These are phyloP conservation scores for Tangara arthus DNA, from an alignment of 2,797 vertebrate genomes.

Conservation along the genomic window DNA sequence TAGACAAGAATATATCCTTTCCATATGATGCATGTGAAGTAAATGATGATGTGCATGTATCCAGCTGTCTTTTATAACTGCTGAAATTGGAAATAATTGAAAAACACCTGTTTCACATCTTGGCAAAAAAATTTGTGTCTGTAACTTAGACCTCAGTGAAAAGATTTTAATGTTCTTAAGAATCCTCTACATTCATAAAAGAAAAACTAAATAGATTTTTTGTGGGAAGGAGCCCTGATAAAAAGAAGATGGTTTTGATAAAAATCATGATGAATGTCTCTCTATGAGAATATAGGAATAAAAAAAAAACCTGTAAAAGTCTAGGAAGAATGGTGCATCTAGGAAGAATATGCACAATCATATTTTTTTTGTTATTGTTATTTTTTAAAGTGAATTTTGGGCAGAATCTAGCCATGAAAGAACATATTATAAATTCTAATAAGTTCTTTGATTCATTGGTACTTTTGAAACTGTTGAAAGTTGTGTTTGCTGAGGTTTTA, in stretches of 20 bases:
- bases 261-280: background rate
- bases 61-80: background rate
- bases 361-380: background rate
- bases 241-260: background rate
- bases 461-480: background rate
- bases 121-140: background rate
- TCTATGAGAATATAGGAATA: background rate
- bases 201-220: background rate
- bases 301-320: background rate
- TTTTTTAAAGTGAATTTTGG: background rate
- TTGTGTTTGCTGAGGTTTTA: background rate
- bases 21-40: background rate
- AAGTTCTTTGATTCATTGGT: background rate
- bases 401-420: background rate
- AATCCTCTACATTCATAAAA: background rate
- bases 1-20: background rate
- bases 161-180: background rate
- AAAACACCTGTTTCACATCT: background rate
- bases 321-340: background rate
- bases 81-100: background rate
- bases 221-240: background rate
- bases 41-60: background rate
- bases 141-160: background rate
- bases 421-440: background rate
- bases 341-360: too few relatives aligned